Base-by-base conservation (phyloP, 2,797 vertebrate species). In the Silurus lanzhouensis region DNA sequence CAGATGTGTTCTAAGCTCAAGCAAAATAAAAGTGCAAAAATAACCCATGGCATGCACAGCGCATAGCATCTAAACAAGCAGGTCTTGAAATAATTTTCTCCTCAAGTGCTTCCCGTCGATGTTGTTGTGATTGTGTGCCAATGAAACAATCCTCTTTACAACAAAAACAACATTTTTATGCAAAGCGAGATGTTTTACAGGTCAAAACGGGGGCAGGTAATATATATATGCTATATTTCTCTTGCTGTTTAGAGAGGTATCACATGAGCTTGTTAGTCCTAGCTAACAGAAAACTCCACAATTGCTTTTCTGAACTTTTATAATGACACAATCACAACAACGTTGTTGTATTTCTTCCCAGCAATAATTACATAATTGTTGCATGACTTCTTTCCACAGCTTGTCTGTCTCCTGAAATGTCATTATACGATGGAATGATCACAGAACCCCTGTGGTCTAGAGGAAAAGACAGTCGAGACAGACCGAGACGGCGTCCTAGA, bases 391-490 rank as follows among this genome's bases (percentile, higher is more conserved):
- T 57, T 20, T 68, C 27, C 38, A 19, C 38, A 78, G 44, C 77
- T 15, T 27, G 60, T 80, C 77, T 48, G 60, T 64, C 38, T 80
- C 78, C 15, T 52, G 60, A 48, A 80, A n/a, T 7, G 7, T 48
- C 78, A 80, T 80, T 80, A 64, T 80, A 44, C 25, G 78, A 80
- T 80, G 20, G 22, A 80, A 80, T 80, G 78, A 80, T 66, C 44
- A 9, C 60, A 64, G n/a, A 79, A 48, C 44, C 22, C 13, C 60
- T 80, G 44, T 25, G 14, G 5, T 2, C 1, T 52, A 7, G 1
- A 9, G 57, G 7, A 4, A 10, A 3, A 20, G 44, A 20, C 48
- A 67, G 64, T 68, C 19, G 80, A 82, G 81, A 71, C 81, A 82
- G 67, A n/a, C 67, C 3, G 48, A 68, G 80, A 71, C 55, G 81